Evolutionary conservation across 1,140 invertebrate genomes (phyloP).

Genomic region (Brachionus manjavacas): DNA sequence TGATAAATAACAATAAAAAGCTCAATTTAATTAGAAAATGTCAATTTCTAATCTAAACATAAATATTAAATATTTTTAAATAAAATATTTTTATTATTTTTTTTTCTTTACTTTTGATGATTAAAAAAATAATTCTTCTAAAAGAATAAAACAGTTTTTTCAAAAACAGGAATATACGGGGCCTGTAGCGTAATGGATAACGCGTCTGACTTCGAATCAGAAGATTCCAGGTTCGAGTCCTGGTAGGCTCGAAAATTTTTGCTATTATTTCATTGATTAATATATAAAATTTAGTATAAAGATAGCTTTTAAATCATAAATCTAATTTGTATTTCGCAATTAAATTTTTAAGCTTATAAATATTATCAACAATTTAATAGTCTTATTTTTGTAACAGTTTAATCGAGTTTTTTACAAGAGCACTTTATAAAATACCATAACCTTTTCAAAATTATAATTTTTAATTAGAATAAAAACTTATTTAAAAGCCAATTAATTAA

Average conservation of each 20-base stretch:
- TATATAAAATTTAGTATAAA: no score
- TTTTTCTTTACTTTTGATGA: no score
- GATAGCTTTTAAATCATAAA: no score
- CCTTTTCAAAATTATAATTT: not conserved
- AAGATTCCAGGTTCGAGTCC: conserved; percentile 40
- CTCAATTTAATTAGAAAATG: no score
- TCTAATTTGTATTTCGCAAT: not conserved
- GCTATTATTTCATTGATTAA: no score
- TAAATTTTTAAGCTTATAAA: no score
- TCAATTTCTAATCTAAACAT: no score
- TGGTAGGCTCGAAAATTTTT: conserved; percentile 16
- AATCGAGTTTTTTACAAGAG: not conserved
- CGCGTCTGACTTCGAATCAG: conserved; percentile 43
- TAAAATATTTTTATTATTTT: no score
- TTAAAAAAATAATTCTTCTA: no score
- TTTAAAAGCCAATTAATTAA: not conserved
- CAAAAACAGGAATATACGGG: not conserved
- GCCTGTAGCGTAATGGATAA: conserved; percentile 41
- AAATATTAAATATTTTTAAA: no score
- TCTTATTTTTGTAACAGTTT: not conserved
- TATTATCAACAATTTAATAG: no score
- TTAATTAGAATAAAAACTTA: not conserved
- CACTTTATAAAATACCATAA: not conserved
- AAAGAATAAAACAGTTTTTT: not conserved
- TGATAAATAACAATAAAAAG: no score